Conservation (phyloP, 2,113 vertebrate genomes). For the Spea multiplicata region DNA sequence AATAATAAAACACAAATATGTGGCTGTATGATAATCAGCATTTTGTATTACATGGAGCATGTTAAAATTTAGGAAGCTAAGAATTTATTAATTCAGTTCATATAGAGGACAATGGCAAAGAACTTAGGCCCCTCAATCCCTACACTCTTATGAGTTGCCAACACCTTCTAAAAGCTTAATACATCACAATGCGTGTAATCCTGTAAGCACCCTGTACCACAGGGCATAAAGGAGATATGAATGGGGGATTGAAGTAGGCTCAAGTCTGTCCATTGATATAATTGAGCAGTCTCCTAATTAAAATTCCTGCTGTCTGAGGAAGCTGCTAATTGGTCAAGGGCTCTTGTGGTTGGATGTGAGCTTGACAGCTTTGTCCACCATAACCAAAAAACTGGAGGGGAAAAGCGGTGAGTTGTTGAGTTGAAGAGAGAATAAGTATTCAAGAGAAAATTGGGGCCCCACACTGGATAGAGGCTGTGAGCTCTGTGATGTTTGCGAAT, state of each 20-base stretch:
- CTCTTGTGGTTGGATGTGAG: slow-evolving; percentile 37
- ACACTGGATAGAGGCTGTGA: neutral
- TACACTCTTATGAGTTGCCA: neutral
- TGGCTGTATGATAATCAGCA: no score
- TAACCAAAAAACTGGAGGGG: slow-evolving; percentile 21
- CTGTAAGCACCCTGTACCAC: neutral
- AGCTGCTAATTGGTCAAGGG: slow-evolving; percentile 59
- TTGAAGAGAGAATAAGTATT: slow-evolving; percentile 12
- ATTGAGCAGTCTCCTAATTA: slow-evolving; percentile 62
- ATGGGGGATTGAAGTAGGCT: slow-evolving; percentile 18
- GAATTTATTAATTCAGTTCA: slow-evolving; percentile 29
- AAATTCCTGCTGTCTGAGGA: slow-evolving; percentile 61
- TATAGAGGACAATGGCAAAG: slow-evolving; percentile 36
- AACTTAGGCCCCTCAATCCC: neutral
- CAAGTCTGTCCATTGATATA: slow-evolving; percentile 61
- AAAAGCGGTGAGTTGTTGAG: slow-evolving; percentile 10
- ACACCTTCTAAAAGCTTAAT: slow-evolving; percentile 29
- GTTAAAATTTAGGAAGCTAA: neutral
- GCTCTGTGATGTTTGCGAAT: slow-evolving; percentile 48
- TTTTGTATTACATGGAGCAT: neutral
- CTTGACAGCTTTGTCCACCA: slow-evolving; percentile 33
- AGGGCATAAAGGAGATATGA: slow-evolving; percentile 16
- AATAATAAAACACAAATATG: no score
- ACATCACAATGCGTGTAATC: slow-evolving; percentile 36
- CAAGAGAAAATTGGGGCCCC: slow-evolving; percentile 26